Conservation (phyloP, 2,888 invertebrate species). For the Drosophila subsilvestris region DNA sequence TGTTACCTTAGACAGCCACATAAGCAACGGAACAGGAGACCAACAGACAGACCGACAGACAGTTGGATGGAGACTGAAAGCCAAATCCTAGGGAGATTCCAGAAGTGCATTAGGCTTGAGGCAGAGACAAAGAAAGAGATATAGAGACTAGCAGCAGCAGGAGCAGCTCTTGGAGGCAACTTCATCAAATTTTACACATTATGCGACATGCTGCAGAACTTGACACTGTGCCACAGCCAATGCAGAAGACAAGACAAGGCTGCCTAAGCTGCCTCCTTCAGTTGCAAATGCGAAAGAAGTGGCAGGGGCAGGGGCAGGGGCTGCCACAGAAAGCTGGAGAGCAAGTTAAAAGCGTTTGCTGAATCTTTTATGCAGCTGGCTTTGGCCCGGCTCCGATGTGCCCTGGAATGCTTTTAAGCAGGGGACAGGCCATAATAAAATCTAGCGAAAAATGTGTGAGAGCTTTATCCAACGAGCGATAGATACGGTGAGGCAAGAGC, state of each 20-base stretch:
- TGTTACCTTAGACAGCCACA: slow-evolving; percentile 28
- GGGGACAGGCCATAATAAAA: slow-evolving; percentile 76
- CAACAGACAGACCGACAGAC: slow-evolving; percentile 1
- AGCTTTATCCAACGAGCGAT: slow-evolving; percentile 10
- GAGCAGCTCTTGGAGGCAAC: slow-evolving; percentile 51
- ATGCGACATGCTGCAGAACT: slow-evolving; percentile 77
- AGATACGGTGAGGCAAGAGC: slow-evolving; percentile 5
- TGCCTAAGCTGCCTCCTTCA: slow-evolving; percentile 41
- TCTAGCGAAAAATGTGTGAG: slow-evolving; percentile 76
- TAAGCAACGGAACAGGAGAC: slow-evolving; percentile 10
- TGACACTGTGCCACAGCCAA: slow-evolving; percentile 71
- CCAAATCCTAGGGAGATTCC: slow-evolving; percentile 54
- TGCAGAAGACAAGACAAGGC: slow-evolving; percentile 55
- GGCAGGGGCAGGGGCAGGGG: neutral
- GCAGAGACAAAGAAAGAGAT: slow-evolving; percentile 1
- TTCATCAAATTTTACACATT: slow-evolving; percentile 81
- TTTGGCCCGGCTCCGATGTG: slow-evolving; percentile 51
- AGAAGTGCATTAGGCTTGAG: slow-evolving; percentile 39
- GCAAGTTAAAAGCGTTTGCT: slow-evolving; percentile 78
- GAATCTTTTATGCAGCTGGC: slow-evolving; percentile 76
- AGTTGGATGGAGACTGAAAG: slow-evolving; percentile 9
- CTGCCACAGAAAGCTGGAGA: slow-evolving; percentile 36
- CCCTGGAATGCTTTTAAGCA: slow-evolving; percentile 74
- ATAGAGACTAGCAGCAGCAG: neutral
- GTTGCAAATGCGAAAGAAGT: slow-evolving; percentile 23